Evolutionary conservation across 2,888 invertebrate species (phyloP).

Genomic region (Hirtodrosophila confusa): DNA sequence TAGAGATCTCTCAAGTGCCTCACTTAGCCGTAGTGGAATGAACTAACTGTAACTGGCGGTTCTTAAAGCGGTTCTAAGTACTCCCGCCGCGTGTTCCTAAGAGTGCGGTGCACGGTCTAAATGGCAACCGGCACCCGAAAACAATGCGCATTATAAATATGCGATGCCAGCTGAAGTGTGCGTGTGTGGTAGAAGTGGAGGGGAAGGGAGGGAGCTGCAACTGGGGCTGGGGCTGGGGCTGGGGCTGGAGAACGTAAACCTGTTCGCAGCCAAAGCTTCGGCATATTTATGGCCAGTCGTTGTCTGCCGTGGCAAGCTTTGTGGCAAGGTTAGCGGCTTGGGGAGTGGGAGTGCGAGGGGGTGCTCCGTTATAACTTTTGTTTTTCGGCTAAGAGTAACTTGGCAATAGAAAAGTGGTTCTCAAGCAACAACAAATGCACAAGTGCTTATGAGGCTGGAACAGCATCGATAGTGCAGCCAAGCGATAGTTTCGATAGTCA

Average conservation of each 20-base stretch:
- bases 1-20: constrained; percentile 44
- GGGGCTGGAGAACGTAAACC: constrained; percentile 35
- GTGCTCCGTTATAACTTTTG: constrained; percentile 63
- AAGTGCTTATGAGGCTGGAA: constrained; percentile 50
- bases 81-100: not conserved
- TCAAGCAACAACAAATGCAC: constrained; percentile 7
- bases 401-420: constrained; percentile 23
- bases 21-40: constrained; percentile 22
- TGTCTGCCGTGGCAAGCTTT: not conserved
- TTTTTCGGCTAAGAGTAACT: constrained; percentile 42
- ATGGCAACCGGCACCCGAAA: constrained; percentile 46
- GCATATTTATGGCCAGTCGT: constrained; percentile 38
- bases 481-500: too few relatives aligned
- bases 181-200: not conserved
- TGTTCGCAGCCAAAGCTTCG: constrained; percentile 39
- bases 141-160: constrained; percentile 36
- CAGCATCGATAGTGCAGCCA: constrained; percentile 12
- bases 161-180: too few relatives aligned
- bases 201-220: not conserved
- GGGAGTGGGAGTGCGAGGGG: not conserved
- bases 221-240: not conserved
- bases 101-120: constrained; percentile 45
- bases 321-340: constrained; percentile 6
- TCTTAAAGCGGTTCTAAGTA: constrained; percentile 40
- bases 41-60: constrained; percentile 46